Conservation (phyloP, 2,113 vertebrate genomes). For the Notothenia rossii region DNA sequence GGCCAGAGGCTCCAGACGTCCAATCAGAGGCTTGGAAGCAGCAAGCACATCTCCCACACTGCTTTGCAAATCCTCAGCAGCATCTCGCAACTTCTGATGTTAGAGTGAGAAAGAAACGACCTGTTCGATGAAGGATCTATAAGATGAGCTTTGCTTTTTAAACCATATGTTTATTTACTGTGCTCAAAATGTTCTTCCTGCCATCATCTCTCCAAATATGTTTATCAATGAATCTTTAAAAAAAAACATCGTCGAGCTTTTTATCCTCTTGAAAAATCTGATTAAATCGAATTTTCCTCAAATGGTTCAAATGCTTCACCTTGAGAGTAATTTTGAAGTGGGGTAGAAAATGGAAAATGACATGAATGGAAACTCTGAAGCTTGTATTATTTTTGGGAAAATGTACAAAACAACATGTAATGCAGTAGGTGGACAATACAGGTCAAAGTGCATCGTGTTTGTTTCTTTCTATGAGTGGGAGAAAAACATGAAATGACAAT, state of each 20-base stretch:
- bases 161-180: not conserved
- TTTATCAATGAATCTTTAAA: not conserved
- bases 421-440: not conserved
- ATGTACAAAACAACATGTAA: slow-evolving; percentile 35
- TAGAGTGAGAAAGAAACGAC: not conserved
- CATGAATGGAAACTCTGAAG: not conserved
- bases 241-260: not conserved
- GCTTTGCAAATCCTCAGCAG: slow-evolving; percentile 76
- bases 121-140: not conserved
- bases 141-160: not conserved
- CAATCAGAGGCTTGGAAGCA: slow-evolving; percentile 81
- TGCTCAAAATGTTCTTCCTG: too few relatives aligned
- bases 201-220: not conserved
- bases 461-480: slow-evolving; percentile 35
- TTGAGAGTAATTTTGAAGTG: not conserved
- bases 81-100: slow-evolving; percentile 82
- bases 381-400: slow-evolving; percentile 2
- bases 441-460: not conserved
- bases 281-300: not conserved
- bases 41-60: slow-evolving; percentile 71
- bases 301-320: slow-evolving; percentile 1
- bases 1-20: slow-evolving; percentile 65
- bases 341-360: not conserved
- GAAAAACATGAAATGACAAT: slow-evolving; percentile 40
- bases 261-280: not conserved